Evolutionary conservation across 2,888 invertebrate genomes (phyloP).

Genomic region (Trachelus troglodyta): DNA sequence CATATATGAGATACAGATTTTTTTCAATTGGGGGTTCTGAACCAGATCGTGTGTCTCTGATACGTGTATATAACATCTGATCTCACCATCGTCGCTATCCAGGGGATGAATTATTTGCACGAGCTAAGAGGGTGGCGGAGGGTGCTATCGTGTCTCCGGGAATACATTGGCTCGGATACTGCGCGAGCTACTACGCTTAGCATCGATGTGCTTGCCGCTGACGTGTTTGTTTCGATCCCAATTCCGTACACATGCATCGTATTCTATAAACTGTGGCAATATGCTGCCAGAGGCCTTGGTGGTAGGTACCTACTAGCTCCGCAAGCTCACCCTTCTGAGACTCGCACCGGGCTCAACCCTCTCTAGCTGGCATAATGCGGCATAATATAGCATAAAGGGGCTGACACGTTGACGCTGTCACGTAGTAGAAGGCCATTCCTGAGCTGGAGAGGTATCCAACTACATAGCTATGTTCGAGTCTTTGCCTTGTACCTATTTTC

Average conservation of each 20-base stretch:
- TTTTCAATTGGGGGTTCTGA: neutral
- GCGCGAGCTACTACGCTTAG: conserved; percentile 1
- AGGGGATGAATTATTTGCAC: neutral
- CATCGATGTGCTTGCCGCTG: conserved; percentile 3
- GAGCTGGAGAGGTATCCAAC: neutral
- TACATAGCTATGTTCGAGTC: neutral
- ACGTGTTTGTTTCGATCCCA: conserved; percentile 10
- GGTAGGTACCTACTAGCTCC: neutral
- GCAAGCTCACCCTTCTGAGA: neutral
- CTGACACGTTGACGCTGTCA: conserved; percentile 12
- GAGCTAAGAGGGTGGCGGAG: neutral
- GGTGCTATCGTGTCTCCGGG: neutral
- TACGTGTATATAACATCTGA: neutral
- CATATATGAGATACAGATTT: neutral
- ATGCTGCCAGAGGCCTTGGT: neutral
- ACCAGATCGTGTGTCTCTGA: neutral
- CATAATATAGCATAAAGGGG: conserved; percentile 7
- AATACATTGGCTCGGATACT: neutral
- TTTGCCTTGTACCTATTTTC: neutral
- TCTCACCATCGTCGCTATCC: neutral
- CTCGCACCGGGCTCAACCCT: neutral
- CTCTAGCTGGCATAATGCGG: neutral
- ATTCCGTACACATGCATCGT: conserved; percentile 6
- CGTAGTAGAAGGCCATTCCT: neutral
- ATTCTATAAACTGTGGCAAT: conserved; percentile 2